Conservation (phyloP, 2,797 vertebrate genomes). For the Capromys pilorides region DNA sequence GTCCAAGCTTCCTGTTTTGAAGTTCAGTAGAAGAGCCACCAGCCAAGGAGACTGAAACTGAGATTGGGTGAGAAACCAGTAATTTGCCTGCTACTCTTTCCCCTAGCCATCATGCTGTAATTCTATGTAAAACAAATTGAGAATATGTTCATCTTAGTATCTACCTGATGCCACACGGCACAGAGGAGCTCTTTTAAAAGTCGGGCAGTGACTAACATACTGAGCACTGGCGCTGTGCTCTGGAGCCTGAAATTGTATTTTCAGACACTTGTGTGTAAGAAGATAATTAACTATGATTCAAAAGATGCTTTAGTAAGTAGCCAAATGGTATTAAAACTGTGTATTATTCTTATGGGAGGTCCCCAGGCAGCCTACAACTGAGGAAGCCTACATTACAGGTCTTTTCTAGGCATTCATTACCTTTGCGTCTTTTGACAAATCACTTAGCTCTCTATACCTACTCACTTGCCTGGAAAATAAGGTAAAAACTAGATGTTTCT, state of each 20-base stretch:
- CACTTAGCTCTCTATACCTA: background rate
- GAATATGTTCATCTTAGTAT: background rate
- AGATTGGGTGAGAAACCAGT: no score
- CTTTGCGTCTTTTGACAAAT: constrained; percentile 41
- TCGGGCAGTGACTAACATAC: background rate
- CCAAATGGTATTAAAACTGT: background rate
- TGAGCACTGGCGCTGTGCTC: background rate
- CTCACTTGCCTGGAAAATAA: background rate
- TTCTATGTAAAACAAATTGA: background rate
- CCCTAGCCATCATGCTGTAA: no score
- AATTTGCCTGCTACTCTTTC: no score
- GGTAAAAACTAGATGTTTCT: background rate
- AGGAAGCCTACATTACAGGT: background rate
- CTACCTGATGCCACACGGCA: background rate
- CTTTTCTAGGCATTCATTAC: background rate
- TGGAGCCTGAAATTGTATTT: background rate
- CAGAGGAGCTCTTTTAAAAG: background rate
- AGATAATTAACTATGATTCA: background rate
- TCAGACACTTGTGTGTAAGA: background rate
- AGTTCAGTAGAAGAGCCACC: background rate
- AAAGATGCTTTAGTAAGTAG: background rate
- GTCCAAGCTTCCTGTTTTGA: background rate
- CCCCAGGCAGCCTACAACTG: no score
- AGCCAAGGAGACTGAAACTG: background rate
- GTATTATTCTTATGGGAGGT: background rate